Evolutionary conservation across 2,797 vertebrate species (phyloP), one percentile per base, ranked within the genome.

Genomic region (Diplodus puntazzo): DNA sequence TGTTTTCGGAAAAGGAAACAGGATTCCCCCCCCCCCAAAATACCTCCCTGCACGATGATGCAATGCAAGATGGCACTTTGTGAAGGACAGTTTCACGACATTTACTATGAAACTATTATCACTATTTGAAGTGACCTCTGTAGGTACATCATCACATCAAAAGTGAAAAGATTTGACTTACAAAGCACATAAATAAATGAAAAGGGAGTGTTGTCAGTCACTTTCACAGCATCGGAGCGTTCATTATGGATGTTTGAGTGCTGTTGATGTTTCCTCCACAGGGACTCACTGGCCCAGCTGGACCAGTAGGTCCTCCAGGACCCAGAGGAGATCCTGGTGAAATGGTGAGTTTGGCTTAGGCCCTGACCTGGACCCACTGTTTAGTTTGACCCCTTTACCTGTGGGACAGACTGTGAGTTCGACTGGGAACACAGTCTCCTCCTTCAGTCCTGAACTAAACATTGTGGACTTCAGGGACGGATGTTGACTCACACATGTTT

Each of bases 241-340:
- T 48, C 11, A 21, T 42, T 42, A 39, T 46, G 8, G 50, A 49
- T 66, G 16, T 75, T 60, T 78, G 11, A 67, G 16, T 34, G 53
- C 12, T 79, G 17, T 84, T 39, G 73, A 64, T 85, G 52, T 85
- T 66, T 81, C 23, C 48, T 83, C 52, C 21, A 18, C 82, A 98
- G 97, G 98, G 98, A 17, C 88, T 95, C 12, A 57, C 75, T 3
- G 98, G 98, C 13, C 92, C 95, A 67, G 86, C 88, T 66, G 98
- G 97, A 52, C 95, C 96, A 79, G 87, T 84, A 6, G 97, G 98
- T 0, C 95, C 96, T 50, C 94, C 95, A 60, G 98, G 97, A 83
- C 95, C 95, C 46, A 89, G 91, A 1, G 98, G 98, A 77, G 97
- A 98, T 85, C 94, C 92, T 0, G 98, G 98, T 42, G 96, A 96